Evolutionary conservation across 1,140 invertebrate genomes (phyloP), one percentile per base, ranked within the genome.

Genomic region (Drosophila gunungcola): DNA sequence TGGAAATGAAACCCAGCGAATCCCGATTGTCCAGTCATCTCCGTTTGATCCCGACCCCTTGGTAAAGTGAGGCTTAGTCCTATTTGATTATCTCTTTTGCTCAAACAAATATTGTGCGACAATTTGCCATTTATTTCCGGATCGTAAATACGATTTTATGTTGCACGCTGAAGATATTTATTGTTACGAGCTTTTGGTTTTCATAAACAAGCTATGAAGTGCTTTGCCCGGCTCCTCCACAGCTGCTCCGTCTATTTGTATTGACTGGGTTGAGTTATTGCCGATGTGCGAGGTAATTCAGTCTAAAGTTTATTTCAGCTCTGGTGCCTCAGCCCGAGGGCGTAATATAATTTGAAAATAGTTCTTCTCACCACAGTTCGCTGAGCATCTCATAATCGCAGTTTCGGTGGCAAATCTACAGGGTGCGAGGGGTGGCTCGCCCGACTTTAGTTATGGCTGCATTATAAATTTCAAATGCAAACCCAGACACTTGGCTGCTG

Each of bases 381-480:
- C 65, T 73, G 74, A 64, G 68, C 78, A 63, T 75, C 45, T 51
- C 75, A 82, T 88, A 78, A 86, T 86, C 78, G 72, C 69, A 82
- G 75, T 76, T 88, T 82, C 52, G 74, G 64, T 68, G 57, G 75
- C 65, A 75, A 86, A 75, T 86, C 78, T 38, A 13, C 38, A 21
- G 36, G 53, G 11, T 51, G 49, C 41, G 42, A 34, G 49, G 29
- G 16, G 42, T 5, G 25, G 39, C 34, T 27, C 48, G 45, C 29
- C 65, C 25, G 36, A 45, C 56, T 67, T 78, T 68, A 86, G 83
- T 88, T 88, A 88, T 82, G 75, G 70, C 62, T 55, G 78, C 75
- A 77, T 86, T 86, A 86, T 88, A 86, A 86, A 86, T 88, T 82
- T 88, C 48, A 73, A 79, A 88, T 83, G 82, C 82, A 86, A 73